Conservation (phyloP, 2,113 vertebrate species). For the Pachypanchax playfairii region DNA sequence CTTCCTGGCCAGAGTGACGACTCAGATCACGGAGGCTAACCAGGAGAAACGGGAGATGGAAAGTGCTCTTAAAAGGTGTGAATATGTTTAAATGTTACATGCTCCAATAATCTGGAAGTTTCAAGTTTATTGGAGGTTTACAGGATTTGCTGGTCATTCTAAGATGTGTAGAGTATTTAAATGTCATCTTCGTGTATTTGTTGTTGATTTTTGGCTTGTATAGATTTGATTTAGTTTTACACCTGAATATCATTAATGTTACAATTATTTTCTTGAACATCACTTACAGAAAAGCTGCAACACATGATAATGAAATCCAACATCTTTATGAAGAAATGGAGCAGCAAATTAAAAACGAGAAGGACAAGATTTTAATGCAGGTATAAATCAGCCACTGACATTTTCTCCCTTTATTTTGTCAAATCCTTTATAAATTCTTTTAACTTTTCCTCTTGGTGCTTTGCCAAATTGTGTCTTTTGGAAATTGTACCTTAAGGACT, state of each 20-base stretch:
- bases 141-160: not conserved
- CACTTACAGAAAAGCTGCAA: slow-evolving; percentile 83
- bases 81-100: not conserved
- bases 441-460: not conserved
- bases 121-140: not conserved
- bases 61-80: slow-evolving; percentile 83
- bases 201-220: not conserved
- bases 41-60: slow-evolving; percentile 90
- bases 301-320: slow-evolving; percentile 89
- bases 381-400: slow-evolving; percentile 53
- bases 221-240: too few species aligned
- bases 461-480: not conserved
- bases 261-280: slow-evolving; percentile 7
- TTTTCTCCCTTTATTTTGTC: not conserved
- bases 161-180: not conserved
- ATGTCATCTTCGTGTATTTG: not conserved
- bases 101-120: not conserved
- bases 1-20: slow-evolving; percentile 86
- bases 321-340: slow-evolving; percentile 95
- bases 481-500: slow-evolving; percentile 79
- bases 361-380: slow-evolving; percentile 87
- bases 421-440: not conserved
- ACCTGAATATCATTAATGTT: too few species aligned
- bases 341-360: slow-evolving; percentile 91
- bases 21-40: slow-evolving; percentile 87